Evolutionary conservation across 2,888 invertebrate genomes (phyloP).

Genomic region (Nymphalis c-album): DNA sequence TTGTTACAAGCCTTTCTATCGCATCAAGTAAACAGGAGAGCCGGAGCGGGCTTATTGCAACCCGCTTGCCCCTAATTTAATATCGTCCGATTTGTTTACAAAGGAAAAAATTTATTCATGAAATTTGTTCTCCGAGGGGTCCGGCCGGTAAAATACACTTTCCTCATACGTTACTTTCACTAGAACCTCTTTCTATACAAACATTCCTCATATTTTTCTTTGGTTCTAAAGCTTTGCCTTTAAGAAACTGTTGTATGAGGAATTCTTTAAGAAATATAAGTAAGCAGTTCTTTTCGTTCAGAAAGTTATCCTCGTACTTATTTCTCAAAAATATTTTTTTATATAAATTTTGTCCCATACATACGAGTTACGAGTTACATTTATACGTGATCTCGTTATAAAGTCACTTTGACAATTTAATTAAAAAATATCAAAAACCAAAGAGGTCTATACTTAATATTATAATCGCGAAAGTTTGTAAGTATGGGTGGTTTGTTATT

Average conservation of each 20-base stretch:
- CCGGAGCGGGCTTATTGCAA: constrained; percentile 11
- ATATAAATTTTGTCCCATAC: too few relatives aligned
- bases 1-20: constrained; percentile 7
- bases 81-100: constrained; percentile 79
- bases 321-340: not conserved
- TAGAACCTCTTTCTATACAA: constrained; percentile 32
- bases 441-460: too few relatives aligned
- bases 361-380: too few relatives aligned
- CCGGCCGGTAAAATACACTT: constrained; percentile 68
- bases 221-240: constrained; percentile 16
- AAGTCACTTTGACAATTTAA: too few relatives aligned
- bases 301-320: not conserved
- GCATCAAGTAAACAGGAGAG: constrained; percentile 16
- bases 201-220: constrained; percentile 37
- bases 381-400: too few relatives aligned
- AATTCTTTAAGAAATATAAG: constrained; percentile 13
- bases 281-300: not conserved
- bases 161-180: constrained; percentile 57
- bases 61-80: constrained; percentile 72
- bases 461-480: too few relatives aligned
- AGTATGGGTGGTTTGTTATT: too few relatives aligned
- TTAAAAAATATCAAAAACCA: too few relatives aligned
- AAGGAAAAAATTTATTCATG: constrained; percentile 80
- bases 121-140: constrained; percentile 75
- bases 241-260: constrained; percentile 7